phyloP scores from a whole-genome alignment of 2,797 vertebrate genomes.

The Pipistrellus kuhlii region DNA sequence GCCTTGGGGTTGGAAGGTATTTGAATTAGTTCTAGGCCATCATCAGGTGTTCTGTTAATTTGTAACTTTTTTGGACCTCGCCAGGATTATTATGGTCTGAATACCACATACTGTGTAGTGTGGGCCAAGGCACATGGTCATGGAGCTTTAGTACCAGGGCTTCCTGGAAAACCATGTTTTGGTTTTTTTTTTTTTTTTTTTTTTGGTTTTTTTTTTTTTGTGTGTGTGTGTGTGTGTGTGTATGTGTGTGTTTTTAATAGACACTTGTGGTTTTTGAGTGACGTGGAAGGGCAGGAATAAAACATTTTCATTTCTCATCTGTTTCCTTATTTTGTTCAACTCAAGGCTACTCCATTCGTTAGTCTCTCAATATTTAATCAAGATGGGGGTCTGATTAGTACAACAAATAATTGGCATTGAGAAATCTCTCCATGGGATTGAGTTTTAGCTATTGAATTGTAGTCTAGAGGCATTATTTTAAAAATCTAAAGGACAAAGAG shows the following conservation, averaged over 20 bases:
- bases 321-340: slow-evolving; percentile 23
- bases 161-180: neutral
- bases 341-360: neutral
- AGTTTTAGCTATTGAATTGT: neutral
- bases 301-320: neutral
- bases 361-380: neutral
- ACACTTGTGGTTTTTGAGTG: neutral
- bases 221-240: too few relatives aligned
- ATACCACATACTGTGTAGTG: neutral
- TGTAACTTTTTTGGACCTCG: slow-evolving; percentile 5
- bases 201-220: too few relatives aligned
- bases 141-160: neutral
- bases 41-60: neutral
- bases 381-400: neutral
- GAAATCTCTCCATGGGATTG: neutral
- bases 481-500: neutral
- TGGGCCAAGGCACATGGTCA: neutral
- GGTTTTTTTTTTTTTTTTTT: too few relatives aligned
- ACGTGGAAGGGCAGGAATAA: neutral
- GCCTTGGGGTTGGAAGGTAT: neutral
- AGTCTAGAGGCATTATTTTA: neutral
- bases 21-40: neutral
- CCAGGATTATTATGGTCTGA: neutral
- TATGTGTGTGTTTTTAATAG: neutral
- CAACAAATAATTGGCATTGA: neutral